These are phyloP conservation scores for Icerya purchasi DNA, from an alignment of 2,888 invertebrate genomes.

Conservation along the genomic window DNA sequence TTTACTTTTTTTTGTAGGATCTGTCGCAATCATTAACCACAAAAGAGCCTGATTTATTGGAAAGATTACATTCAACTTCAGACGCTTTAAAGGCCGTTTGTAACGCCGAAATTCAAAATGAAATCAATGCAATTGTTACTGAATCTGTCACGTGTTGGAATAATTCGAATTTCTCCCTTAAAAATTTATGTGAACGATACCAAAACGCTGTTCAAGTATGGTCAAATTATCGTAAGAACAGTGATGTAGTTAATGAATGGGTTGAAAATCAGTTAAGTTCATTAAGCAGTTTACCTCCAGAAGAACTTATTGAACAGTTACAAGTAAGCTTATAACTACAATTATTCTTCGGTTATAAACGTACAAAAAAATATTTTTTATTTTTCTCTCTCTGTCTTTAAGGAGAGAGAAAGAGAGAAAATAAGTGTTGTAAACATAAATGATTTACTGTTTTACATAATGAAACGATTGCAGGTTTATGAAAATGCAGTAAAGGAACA, in stretches of 20 bases:
- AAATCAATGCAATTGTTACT: constrained; percentile 50
- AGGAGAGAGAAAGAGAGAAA: no score
- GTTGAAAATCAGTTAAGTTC: constrained; percentile 53
- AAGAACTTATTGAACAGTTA: constrained; percentile 31
- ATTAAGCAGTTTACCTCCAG: constrained; percentile 45
- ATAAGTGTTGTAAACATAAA: no score
- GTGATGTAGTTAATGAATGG: constrained; percentile 51
- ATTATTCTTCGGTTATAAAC: not conserved
- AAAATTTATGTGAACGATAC: constrained; percentile 53
- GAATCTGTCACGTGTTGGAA: constrained; percentile 60
- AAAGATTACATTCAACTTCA: constrained; percentile 45
- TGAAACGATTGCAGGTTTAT: constrained; percentile 8
- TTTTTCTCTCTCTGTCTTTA: no score
- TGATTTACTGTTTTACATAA: no score
- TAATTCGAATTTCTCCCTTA: constrained; percentile 37
- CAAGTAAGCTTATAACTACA: not conserved
- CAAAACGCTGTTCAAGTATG: constrained; percentile 61
- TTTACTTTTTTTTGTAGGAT: constrained; percentile 36
- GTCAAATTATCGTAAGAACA: constrained; percentile 58
- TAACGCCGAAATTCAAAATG: constrained; percentile 41
- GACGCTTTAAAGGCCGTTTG: constrained; percentile 34
- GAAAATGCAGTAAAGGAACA: constrained; percentile 25
- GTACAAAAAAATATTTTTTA: no score
- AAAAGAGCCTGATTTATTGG: constrained; percentile 44
- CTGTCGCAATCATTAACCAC: constrained; percentile 52